Conservation (phyloP, 2,888 invertebrate species). For the Rhagophthalmus giganteus region DNA sequence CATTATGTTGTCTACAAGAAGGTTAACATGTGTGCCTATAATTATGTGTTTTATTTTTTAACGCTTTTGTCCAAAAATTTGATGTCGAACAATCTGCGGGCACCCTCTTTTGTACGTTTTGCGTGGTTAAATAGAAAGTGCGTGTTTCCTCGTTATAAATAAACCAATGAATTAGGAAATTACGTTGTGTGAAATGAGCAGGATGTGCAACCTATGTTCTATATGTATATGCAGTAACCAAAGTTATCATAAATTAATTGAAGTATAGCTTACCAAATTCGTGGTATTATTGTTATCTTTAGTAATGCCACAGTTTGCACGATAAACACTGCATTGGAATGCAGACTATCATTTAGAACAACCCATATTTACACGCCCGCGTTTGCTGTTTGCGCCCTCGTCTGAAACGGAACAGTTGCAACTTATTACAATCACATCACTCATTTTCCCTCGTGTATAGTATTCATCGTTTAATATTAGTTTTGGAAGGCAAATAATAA, state of each 20-base stretch:
- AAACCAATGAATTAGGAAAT: slow-evolving; percentile 10
- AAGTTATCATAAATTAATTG: slow-evolving; percentile 3
- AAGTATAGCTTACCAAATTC: slow-evolving; percentile 5
- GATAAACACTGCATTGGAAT: slow-evolving; percentile 19
- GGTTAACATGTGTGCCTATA: background rate
- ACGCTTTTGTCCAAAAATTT: background rate
- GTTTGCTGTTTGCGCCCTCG: slow-evolving; percentile 12
- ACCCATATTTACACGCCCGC: slow-evolving; percentile 29
- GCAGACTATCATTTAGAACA: slow-evolving; percentile 23
- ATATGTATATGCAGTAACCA: background rate
- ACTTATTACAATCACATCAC: slow-evolving; percentile 6
- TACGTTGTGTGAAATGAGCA: slow-evolving; percentile 10
- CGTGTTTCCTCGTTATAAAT: slow-evolving; percentile 21
- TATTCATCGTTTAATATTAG: slow-evolving; percentile 4
- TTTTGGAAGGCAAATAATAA: background rate
- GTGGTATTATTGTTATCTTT: slow-evolving; percentile 13
- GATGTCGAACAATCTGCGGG: slow-evolving; percentile 14
- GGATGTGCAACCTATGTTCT: slow-evolving; percentile 6
- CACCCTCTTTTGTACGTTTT: slow-evolving; percentile 15
- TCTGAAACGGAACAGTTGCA: slow-evolving; percentile 1
- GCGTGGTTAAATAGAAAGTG: slow-evolving; percentile 17
- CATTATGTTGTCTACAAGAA: background rate
- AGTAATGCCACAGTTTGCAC: slow-evolving; percentile 8
- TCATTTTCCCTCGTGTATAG: background rate
- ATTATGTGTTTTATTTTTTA: no score